Percentiles rank a stretch among this genome's conserved stretches.
Evolutionary conservation across 2,797 vertebrate genomes (phyloP).

Genomic region (Echeneis naucrates): DNA sequence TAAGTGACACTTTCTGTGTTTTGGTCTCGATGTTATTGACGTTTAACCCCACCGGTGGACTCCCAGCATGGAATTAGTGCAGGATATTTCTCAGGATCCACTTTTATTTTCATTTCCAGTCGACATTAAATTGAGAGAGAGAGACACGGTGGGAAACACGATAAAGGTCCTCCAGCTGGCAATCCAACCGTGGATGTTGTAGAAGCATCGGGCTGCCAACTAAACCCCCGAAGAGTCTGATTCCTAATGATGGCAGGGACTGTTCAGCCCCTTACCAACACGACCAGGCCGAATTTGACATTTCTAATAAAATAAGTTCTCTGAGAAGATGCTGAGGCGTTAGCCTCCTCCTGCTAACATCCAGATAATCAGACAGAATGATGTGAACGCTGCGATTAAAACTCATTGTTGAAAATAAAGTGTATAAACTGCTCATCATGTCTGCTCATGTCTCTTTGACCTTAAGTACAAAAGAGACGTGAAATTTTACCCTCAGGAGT

Average conservation of each 20-base stretch:
- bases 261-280: neutral
- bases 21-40: neutral
- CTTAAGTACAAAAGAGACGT: neutral
- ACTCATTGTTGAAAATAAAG: conserved; percentile 27
- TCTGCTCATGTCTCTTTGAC: neutral
- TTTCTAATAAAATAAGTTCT: neutral
- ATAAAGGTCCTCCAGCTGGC: no score
- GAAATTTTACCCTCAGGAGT: neutral
- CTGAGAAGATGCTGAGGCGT: neutral
- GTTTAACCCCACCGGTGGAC: neutral
- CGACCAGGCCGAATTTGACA: neutral
- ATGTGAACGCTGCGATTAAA: neutral
- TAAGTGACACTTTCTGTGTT: neutral
- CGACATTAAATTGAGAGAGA: neutral
- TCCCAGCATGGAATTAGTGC: neutral
- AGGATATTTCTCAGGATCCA: neutral
- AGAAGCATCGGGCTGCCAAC: no score
- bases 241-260: neutral
- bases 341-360: neutral
- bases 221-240: neutral
- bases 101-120: neutral
- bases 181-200: neutral
- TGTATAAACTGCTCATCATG: conserved; percentile 13
- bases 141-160: neutral
- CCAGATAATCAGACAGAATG: neutral